A percentile compares a stretch with the other conserved stretches of the same genome.
phyloP scores from a whole-genome alignment of 64 coral and sea anemone species.

The Montipora capricornis region DNA sequence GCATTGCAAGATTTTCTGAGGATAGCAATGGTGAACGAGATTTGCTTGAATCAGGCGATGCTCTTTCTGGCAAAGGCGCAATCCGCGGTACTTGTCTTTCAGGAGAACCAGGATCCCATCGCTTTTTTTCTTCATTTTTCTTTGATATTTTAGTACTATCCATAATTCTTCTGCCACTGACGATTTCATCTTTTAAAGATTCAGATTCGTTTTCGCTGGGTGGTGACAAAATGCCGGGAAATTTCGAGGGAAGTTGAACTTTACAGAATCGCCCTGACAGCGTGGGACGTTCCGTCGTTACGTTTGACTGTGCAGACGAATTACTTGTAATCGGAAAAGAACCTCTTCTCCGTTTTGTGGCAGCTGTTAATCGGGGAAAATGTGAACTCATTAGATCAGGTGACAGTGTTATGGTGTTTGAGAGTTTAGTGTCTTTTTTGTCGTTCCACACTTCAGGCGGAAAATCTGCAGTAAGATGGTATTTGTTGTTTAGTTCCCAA shows the following conservation, averaged over 20 bases:
- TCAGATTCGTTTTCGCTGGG: background rate
- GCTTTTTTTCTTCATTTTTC: background rate
- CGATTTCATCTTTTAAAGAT: background rate
- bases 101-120: background rate
- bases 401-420: background rate
- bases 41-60: constrained; percentile 10
- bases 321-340: background rate
- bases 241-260: constrained; percentile 13
- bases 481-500: constrained; percentile 29
- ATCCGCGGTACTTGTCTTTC: background rate
- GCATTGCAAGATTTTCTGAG: constrained; percentile 3
- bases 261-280: constrained; percentile 21
- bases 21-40: constrained; percentile 21
- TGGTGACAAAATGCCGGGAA: background rate
- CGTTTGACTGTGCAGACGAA: background rate
- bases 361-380: constrained; percentile 16
- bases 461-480: constrained; percentile 19
- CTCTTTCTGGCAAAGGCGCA: background rate
- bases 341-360: background rate
- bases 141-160: background rate
- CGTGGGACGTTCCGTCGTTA: background rate
- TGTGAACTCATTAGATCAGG: constrained; percentile 7
- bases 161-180: background rate
- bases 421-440: background rate
- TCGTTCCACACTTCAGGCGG: constrained; percentile 31